Evolutionary conservation across 2,113 vertebrate genomes (phyloP), one percentile per base, ranked within the genome.

Genomic region (Alaudala cheleensis): DNA sequence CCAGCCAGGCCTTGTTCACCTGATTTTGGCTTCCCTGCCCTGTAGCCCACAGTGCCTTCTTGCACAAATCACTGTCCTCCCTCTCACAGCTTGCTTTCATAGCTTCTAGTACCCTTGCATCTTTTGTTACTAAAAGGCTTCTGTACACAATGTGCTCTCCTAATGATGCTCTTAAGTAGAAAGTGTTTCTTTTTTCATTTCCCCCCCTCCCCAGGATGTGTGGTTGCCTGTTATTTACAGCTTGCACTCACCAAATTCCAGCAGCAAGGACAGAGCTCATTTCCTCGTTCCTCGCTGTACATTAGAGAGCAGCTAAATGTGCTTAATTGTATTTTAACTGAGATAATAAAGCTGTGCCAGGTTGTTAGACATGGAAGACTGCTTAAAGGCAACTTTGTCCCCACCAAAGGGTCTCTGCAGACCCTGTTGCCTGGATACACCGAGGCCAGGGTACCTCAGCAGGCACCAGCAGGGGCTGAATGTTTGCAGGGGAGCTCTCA

Each of bases 321-420:
- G 56, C 66, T 82, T 97, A 97, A 97, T 82, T 97, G 65, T 96
- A 31, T 58, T 94, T 97, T 78, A 91, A 93, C 70, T 51, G 73
- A 92, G 92, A 22, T 77, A 90, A 70, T 89, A 86, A 97, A 95
- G 88, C 39, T 92, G 45, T 97, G 94, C 94, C 92, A 97, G 91
- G 76, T 65, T 96, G 88, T 97, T 97, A 97, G 96, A 97, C 84
- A 95, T 54, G 88, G 94, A 97, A 97, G 94, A 94, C 76, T 98
- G 91, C 95, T 96, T 97, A 97, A 93, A 89, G 94, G 54, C 64
- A 90, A 67, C 95, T 97, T 90, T 95, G 92, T 95, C 91, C 92
- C 73, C 89, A 96, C 23, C 45, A 60, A 60, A 78, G 47, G 53
- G 60, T 96, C 95, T 96, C 93, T 25, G 19, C 96, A 97, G 92